phyloP scores from a whole-genome alignment of 1,140 invertebrate genomes.

The Stegodyphus mimosarum region DNA sequence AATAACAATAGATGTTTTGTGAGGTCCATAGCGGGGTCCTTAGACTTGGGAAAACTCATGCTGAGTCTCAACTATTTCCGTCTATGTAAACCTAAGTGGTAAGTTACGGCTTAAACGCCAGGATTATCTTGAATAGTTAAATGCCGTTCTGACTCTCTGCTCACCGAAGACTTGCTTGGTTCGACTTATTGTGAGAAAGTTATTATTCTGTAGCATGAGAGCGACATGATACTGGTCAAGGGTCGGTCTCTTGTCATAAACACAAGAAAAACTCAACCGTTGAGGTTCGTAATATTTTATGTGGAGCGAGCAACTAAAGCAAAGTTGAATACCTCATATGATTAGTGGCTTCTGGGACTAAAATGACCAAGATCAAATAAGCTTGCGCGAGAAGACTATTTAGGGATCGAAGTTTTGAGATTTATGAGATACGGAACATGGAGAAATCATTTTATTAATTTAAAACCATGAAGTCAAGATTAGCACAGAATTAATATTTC shows the following conservation, averaged over 20 bases:
- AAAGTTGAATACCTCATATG: too few relatives aligned
- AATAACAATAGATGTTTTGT: conserved; percentile 37
- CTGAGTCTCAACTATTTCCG: conserved; percentile 38
- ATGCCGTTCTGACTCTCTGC: background rate
- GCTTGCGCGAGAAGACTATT: too few relatives aligned
- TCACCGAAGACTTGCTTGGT: background rate
- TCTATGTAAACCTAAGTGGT: conserved; percentile 28
- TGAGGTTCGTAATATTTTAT: too few relatives aligned
- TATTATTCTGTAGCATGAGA: background rate
- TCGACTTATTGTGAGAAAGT: background rate
- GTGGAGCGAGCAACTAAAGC: too few relatives aligned
- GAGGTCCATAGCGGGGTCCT: background rate
- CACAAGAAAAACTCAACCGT: background rate
- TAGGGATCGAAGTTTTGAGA: too few relatives aligned
- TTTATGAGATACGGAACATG: too few relatives aligned
- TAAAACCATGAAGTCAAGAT: too few relatives aligned
- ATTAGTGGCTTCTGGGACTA: too few relatives aligned
- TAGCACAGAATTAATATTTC: too few relatives aligned
- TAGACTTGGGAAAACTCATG: conserved; percentile 25
- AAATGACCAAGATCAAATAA: too few relatives aligned
- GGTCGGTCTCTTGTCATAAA: background rate
- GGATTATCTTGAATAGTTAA: conserved; percentile 40
- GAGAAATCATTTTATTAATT: too few relatives aligned
- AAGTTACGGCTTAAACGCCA: conserved; percentile 47
- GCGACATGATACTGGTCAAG: background rate